Evolutionary conservation across 2,797 vertebrate species (phyloP).

Genomic region (Chelon labrosus): DNA sequence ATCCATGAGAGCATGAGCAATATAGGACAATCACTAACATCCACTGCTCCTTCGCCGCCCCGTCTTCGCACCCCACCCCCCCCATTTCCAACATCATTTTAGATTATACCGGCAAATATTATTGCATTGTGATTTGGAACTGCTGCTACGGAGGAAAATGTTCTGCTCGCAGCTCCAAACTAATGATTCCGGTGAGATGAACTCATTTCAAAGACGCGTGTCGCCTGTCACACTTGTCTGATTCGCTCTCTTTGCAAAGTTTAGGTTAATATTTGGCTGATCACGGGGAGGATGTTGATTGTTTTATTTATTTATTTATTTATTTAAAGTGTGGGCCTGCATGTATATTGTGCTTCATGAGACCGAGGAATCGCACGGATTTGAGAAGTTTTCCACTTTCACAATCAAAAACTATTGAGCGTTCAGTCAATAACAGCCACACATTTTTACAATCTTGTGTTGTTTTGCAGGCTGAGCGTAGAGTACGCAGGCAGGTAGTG

Average conservation of each 20-base stretch:
- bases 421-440: too few species aligned
- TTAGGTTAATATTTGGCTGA: slow-evolving; percentile 47
- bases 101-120: slow-evolving; percentile 82
- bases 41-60: slow-evolving; percentile 77
- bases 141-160: slow-evolving; percentile 73
- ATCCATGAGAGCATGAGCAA: slow-evolving; percentile 85
- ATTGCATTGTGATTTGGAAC: slow-evolving; percentile 81
- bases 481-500: neutral
- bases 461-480: neutral
- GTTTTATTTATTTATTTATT: slow-evolving; percentile 23
- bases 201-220: slow-evolving; percentile 64
- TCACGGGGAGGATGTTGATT: slow-evolving; percentile 17
- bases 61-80: slow-evolving; percentile 44
- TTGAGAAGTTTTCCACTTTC: neutral
- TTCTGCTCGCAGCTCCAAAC: slow-evolving; percentile 73
- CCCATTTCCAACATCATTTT: slow-evolving; percentile 72
- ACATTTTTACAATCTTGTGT: neutral
- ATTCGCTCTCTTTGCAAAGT: slow-evolving; percentile 61
- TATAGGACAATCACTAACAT: slow-evolving; percentile 84
- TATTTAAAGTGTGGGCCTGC: neutral
- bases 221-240: slow-evolving; percentile 69
- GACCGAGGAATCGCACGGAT: neutral
- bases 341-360: neutral
- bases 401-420: neutral
- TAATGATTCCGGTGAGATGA: slow-evolving; percentile 78